Evolutionary conservation across 2,797 vertebrate species (phyloP).

Genomic region (Alcedo quadribrachys): DNA sequence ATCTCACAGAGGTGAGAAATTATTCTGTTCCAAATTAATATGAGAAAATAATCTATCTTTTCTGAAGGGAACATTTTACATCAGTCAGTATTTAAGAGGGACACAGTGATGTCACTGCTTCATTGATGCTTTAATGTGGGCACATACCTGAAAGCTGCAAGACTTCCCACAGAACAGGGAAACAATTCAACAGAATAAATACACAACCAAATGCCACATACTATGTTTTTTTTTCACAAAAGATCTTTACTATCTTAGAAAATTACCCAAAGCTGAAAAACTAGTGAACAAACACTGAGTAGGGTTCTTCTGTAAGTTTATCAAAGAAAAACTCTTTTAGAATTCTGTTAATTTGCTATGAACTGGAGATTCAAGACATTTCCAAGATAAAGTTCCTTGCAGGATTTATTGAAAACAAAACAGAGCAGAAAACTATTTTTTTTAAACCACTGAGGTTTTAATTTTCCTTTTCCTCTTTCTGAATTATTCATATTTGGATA

Average conservation of each 20-base stretch:
- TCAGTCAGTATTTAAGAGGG: background rate
- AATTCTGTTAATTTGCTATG: background rate
- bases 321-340: background rate
- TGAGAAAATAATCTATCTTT: constrained; percentile 40
- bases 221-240: background rate
- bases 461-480: background rate
- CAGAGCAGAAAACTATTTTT: background rate
- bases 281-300: background rate
- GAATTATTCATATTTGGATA: constrained; percentile 17
- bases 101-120: background rate
- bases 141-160: background rate
- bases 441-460: background rate
- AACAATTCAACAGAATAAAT: background rate
- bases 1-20: constrained; percentile 47
- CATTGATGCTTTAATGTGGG: background rate
- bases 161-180: background rate
- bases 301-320: background rate
- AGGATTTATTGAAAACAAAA: background rate
- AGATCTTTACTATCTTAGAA: background rate
- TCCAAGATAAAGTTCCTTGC: background rate
- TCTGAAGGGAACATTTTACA: background rate
- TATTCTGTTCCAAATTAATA: constrained; percentile 3
- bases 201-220: background rate
- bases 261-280: background rate
- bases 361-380: background rate